Evolutionary conservation across 2,113 vertebrate species (phyloP), one percentile per base, ranked within the genome.

Genomic region (Oryzias melastigma): DNA sequence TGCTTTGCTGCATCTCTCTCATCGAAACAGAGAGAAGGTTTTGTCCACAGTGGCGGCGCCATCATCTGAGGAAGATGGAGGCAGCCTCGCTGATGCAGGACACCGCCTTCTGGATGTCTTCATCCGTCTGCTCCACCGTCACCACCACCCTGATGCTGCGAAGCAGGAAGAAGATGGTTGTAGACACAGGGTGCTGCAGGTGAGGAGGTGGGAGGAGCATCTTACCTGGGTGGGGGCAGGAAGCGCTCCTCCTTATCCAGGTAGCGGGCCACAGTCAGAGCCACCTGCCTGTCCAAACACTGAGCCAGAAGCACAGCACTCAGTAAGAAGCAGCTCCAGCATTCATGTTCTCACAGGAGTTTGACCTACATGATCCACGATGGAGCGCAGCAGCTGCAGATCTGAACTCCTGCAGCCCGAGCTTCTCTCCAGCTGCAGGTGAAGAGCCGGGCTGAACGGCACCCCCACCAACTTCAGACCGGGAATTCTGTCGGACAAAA

Each of bases 201-300:
- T 2, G 7, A 6, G 5, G 19, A n/a, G 7, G 16, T 4, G 48
- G 14, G 7, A 18, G 5, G 19, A 53, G 52, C 14, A 10, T 47
- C 90, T 88, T 76, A 98, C 97, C 94, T 98, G 1, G 97, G 95
- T 14, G 92, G 87, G 16, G 94, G 94, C 44, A 98, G 93, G 80
- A 90, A 93, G 50, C 94, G 95, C 74, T 99, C 96, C 76, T 99
- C 96, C 81, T 95, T 96, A 12, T 98, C 97, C 75, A 99, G 81
- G 86, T 98, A 99, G 49, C 91, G 89, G 1, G 97, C 96, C 46
- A 94, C 92, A 19, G 96, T 98, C 67, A 99, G 78, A 0, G 95
- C 96, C 48, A 99, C 91, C 5, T 88, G 73, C 70, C 83, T 85
- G 16, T 93, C 88, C 94, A 96, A 85, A 88, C 97, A 98, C 96